Base-by-base conservation (phyloP, 2,797 vertebrate species). In the Setipinna tenuifilis region DNA sequence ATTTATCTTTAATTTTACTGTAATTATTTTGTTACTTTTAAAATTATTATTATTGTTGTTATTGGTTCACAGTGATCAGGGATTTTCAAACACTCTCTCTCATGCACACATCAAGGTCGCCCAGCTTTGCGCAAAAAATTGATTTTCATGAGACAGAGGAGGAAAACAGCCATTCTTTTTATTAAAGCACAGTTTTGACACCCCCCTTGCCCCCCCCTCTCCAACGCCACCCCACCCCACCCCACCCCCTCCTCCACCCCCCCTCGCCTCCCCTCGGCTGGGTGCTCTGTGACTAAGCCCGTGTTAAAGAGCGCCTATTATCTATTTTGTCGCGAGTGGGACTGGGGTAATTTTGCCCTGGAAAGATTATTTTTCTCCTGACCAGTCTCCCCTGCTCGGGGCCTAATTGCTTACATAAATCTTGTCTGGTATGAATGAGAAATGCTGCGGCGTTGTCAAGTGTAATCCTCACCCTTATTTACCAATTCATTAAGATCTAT, bases 401-500 rank as follows among this genome's bases (percentile, higher is more conserved):
- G 93, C 96, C 98, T 99, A 99, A 99, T 99, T 99, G 98, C 97
- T 98, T 98, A 98, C 98, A 99, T 99, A 99, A 99, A 99, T 99
- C 98, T 99, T 98, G 97, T 98, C 97, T 97, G 96, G 96, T 98
- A 98, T 99, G 98, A 99, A 98, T 98, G 97, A 99, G 98, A 95
- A 98, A 98, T 98, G 97, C 97, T 98, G 97, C 97, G 96, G 96
- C 97, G 97, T 99, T 99, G 98, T 99, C 98, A 98, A 97, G 97
- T 97, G 97, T 97, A 98, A 99, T 99, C 98, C 98, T 98, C 97
- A 96, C 98, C 98, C 98, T 99, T 99, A 99, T 99, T 99, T 99
- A 99, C 98, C 98, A 99, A 99, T 99, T 99, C 98, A 99, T 99
- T 99, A 99, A 99, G 98, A 99, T 98, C 89, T 92, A 99, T 99